These are phyloP conservation scores for Malthinus seriepunctatus DNA, from an alignment of 2,888 invertebrate species.

Conservation along the genomic window DNA sequence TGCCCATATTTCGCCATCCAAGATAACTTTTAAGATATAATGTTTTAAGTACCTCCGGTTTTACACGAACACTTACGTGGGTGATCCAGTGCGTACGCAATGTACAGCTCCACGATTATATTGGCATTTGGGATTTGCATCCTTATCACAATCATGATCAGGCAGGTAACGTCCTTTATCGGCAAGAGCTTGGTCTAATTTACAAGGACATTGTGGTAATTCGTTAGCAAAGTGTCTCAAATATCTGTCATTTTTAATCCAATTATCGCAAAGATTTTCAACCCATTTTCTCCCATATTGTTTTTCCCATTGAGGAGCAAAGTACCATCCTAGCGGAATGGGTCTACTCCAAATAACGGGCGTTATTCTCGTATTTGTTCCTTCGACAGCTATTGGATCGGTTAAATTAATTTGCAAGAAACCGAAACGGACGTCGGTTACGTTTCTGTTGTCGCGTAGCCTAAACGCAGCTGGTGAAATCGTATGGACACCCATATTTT, in stretches of 20 bases:
- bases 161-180: constrained; percentile 94
- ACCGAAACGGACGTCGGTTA: constrained; percentile 80
- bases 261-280: constrained; percentile 81
- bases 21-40: too few relatives aligned
- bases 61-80: too few relatives aligned
- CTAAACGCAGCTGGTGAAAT: constrained; percentile 76
- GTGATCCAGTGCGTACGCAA: constrained; percentile 89
- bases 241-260: constrained; percentile 84
- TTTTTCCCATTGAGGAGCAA: constrained; percentile 85
- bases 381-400: constrained; percentile 61
- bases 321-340: constrained; percentile 92
- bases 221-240: constrained; percentile 85
- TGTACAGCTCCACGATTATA: constrained; percentile 90
- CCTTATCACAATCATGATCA: constrained; percentile 88
- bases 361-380: constrained; percentile 48
- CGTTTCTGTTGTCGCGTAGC: constrained; percentile 68
- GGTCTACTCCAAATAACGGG: constrained; percentile 86
- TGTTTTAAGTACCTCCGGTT: too few relatives aligned
- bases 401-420: constrained; percentile 87
- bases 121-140: constrained; percentile 85
- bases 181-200: constrained; percentile 82
- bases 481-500: constrained; percentile 65
- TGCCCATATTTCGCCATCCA: too few relatives aligned
- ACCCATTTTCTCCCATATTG: constrained; percentile 83
- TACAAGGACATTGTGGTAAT: constrained; percentile 88